phyloP scores from a whole-genome alignment of 1,140 invertebrate species.

The Drosophila pruinosa region DNA sequence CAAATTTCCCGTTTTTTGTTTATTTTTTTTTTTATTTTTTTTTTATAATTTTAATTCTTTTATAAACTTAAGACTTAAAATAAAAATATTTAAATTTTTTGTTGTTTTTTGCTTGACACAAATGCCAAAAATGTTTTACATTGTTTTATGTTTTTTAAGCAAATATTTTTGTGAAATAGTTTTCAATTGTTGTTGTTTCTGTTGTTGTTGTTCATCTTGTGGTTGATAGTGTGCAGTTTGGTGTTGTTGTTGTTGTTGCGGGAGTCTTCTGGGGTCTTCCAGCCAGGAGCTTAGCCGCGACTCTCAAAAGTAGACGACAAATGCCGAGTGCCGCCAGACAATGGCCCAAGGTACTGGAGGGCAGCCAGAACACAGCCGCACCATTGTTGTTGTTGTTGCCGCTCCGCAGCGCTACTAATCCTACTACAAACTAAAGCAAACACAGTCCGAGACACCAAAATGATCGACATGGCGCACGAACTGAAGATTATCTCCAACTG shows the following conservation, averaged over 20 bases:
- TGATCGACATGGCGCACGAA: constrained; percentile 38
- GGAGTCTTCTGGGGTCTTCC: background rate
- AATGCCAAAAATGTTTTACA: constrained; percentile 81
- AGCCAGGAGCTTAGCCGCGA: constrained; percentile 27
- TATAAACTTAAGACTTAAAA: constrained; percentile 83
- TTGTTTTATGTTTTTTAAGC: constrained; percentile 74
- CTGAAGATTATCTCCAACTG: constrained; percentile 47
- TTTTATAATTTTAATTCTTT: constrained; percentile 82
- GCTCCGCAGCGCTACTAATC: constrained; percentile 18
- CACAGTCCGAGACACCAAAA: constrained; percentile 43
- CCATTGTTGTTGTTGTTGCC: too few relatives aligned
- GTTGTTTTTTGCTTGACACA: constrained; percentile 75
- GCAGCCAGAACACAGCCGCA: background rate
- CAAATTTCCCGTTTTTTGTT: constrained; percentile 21
- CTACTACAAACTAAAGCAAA: constrained; percentile 67
- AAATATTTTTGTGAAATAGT: constrained; percentile 71
- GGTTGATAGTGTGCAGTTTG: constrained; percentile 20
- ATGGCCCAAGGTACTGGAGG: background rate
- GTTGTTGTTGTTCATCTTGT: constrained; percentile 34
- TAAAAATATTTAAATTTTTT: constrained; percentile 80
- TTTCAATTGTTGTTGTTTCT: constrained; percentile 63
- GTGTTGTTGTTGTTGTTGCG: constrained; percentile 33
- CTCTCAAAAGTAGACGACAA: constrained; percentile 72
- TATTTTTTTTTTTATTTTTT: constrained; percentile 64
- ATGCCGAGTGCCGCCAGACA: constrained; percentile 63